phyloP scores from a whole-genome alignment of 35 echinoderm and acorn worm species.

The Anneissia japonica region DNA sequence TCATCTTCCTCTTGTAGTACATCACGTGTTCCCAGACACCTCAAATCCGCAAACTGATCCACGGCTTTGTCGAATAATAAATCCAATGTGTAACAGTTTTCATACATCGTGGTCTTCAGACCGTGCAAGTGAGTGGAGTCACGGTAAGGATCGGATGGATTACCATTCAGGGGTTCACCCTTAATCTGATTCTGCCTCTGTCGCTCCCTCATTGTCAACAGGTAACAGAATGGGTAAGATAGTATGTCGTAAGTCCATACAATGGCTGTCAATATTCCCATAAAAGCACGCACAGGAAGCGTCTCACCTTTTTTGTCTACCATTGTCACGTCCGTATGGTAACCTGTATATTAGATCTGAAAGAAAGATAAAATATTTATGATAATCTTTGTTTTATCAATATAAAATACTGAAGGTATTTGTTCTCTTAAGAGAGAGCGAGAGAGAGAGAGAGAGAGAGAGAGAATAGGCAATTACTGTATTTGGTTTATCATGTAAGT shows the following conservation, averaged over 20 bases:
- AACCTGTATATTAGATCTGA: too few species aligned
- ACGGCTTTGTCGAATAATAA: slow-evolving; percentile 49
- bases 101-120: slow-evolving; percentile 12
- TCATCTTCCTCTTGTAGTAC: slow-evolving; percentile 72
- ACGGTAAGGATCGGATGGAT: slow-evolving; percentile 28
- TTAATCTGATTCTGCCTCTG: slow-evolving; percentile 47
- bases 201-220: slow-evolving; percentile 28
- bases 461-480: too few species aligned
- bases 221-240: slow-evolving; percentile 60
- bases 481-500: too few species aligned
- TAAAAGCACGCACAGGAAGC: slow-evolving; percentile 31
- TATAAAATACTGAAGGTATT: too few species aligned
- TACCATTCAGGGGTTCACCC: slow-evolving; percentile 6
- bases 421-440: too few species aligned
- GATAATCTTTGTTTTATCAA: too few species aligned
- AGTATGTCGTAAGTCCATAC: slow-evolving; percentile 45
- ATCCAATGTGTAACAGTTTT: slow-evolving; percentile 49
- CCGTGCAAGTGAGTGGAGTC: background rate
- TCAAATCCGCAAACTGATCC: slow-evolving; percentile 21
- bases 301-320: slow-evolving; percentile 10
- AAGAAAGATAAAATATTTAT: too few species aligned
- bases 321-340: background rate
- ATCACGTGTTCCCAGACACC: slow-evolving; percentile 64
- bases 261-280: slow-evolving; percentile 20
- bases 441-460: too few species aligned